phyloP scores from a whole-genome alignment of 2,113 vertebrate genomes.

The Redunca redunca region DNA sequence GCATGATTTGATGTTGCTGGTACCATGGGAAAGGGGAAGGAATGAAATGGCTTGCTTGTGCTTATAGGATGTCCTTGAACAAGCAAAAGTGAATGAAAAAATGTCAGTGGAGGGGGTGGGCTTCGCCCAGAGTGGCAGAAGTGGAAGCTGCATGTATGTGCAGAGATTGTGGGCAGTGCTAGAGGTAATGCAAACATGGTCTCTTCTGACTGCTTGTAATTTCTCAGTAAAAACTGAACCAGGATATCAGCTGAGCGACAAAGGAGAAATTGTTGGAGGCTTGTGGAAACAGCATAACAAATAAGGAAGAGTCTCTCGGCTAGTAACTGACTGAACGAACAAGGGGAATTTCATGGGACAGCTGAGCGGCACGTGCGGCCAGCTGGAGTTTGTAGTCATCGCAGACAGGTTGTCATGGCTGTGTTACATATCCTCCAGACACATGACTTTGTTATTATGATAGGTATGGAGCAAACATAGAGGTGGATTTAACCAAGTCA shows the following conservation, averaged over 20 bases:
- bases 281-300: neutral
- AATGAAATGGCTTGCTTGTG: neutral
- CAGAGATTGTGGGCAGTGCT: neutral
- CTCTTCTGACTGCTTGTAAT: neutral
- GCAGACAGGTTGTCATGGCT: neutral
- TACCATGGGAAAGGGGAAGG: neutral
- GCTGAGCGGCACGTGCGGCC: fast-evolving
- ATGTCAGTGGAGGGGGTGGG: neutral
- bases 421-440: too few relatives aligned
- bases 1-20: neutral
- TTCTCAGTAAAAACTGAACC: neutral
- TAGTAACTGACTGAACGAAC: neutral
- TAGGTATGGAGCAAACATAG: fast-evolving
- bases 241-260: neutral
- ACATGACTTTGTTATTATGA: fast-evolving
- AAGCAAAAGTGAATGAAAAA: neutral
- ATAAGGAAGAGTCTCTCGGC: neutral
- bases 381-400: neutral
- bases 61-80: neutral
- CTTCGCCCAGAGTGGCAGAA: neutral
- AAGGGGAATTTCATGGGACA: neutral
- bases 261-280: neutral
- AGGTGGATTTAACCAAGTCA: neutral
- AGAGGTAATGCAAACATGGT: neutral
- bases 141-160: neutral